phyloP scores from a whole-genome alignment of 2,113 vertebrate species.

The Notothenia coriiceps region DNA sequence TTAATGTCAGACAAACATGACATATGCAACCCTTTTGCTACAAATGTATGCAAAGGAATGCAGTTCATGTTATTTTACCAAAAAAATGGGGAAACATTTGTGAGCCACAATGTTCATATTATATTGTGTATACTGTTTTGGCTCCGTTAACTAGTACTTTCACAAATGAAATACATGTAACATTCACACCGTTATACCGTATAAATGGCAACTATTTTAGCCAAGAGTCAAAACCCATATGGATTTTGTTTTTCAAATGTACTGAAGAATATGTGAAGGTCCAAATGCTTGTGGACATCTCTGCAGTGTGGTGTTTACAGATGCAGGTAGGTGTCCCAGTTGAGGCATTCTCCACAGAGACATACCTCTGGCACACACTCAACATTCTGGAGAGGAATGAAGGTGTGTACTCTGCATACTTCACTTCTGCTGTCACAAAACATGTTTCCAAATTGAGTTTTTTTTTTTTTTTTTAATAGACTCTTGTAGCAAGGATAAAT shows the following conservation, averaged over 20 bases:
- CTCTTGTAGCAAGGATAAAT: background rate
- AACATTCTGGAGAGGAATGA: slow-evolving; percentile 18
- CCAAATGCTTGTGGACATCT: background rate
- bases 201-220: background rate
- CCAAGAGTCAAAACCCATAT: background rate
- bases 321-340: background rate
- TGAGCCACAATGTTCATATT: background rate
- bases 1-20: slow-evolving; percentile 12
- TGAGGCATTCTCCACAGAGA: background rate
- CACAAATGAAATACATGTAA: background rate
- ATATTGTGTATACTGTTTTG: background rate
- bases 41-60: slow-evolving; percentile 32
- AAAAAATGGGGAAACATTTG: background rate
- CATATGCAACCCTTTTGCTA: background rate
- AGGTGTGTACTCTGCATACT: background rate
- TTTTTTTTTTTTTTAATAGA: background rate
- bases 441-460: background rate
- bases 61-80: slow-evolving; percentile 20
- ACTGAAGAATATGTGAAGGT: background rate
- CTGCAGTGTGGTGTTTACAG: background rate
- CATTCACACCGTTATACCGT: background rate
- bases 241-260: background rate
- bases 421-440: background rate
- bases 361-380: background rate
- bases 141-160: background rate